These are phyloP conservation scores for Eufriesea mexicana DNA, from an alignment of 1,140 invertebrate species.

Conservation along the genomic window DNA sequence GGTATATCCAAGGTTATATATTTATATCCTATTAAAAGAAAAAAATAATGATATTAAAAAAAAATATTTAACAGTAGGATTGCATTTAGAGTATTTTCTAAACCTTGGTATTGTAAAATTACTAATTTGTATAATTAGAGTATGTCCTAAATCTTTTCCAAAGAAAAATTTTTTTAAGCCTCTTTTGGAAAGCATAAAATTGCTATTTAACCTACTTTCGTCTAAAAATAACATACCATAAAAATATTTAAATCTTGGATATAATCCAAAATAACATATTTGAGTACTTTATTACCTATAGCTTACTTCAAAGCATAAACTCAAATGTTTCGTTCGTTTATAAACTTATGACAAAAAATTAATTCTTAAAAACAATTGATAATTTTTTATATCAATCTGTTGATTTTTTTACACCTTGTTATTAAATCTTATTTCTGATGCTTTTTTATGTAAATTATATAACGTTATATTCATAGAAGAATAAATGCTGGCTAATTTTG, in stretches of 20 bases:
- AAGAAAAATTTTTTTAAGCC: not conserved
- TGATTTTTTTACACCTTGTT: too few relatives aligned
- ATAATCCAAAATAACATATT: not conserved
- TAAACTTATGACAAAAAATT: not conserved
- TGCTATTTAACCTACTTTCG: not conserved
- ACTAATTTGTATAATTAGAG: too few relatives aligned
- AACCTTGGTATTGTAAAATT: too few relatives aligned
- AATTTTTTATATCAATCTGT: not conserved
- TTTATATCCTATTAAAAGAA: not conserved
- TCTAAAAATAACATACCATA: not conserved
- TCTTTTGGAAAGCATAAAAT: not conserved
- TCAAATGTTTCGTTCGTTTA: not conserved
- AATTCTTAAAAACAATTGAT: not conserved
- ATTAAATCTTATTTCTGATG: not conserved
- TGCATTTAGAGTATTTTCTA: too few relatives aligned
- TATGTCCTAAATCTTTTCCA: too few relatives aligned
- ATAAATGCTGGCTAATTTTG: not conserved
- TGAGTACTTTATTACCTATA: not conserved
- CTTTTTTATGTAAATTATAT: not conserved
- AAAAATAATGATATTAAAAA: not conserved
- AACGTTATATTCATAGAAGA: not conserved
- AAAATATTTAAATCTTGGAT: not conserved
- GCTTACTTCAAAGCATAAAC: not conserved
- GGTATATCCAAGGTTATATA: not conserved
- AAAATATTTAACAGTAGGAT: too few relatives aligned